phyloP scores from a whole-genome alignment of 2,888 invertebrate genomes.

The Gymnoscelis rufifasciata region DNA sequence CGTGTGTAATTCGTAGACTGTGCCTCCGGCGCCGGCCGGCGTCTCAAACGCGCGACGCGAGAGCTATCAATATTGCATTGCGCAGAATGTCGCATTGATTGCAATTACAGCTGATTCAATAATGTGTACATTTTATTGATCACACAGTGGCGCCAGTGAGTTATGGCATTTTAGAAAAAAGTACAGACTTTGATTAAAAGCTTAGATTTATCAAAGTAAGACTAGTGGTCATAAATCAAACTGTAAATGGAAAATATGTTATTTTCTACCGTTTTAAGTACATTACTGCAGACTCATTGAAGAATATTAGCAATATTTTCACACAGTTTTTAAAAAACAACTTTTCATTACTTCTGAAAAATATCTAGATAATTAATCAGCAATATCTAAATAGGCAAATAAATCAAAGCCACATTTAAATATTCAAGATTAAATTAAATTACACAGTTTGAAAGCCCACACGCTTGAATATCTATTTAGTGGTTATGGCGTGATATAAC shows the following conservation, averaged over 20 bases:
- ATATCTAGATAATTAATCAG: too few relatives aligned
- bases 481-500: not conserved
- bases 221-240: too few relatives aligned
- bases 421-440: too few relatives aligned
- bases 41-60: slow-evolving; percentile 27
- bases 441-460: too few relatives aligned
- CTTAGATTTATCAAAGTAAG: not conserved
- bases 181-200: not conserved
- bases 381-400: too few relatives aligned
- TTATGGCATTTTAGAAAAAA: slow-evolving; percentile 5
- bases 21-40: slow-evolving; percentile 31
- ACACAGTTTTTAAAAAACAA: too few relatives aligned
- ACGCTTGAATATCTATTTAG: not conserved
- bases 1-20: not conserved
- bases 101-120: slow-evolving; percentile 18
- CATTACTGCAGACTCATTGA: too few relatives aligned
- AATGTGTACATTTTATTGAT: slow-evolving; percentile 12
- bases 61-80: slow-evolving; percentile 33
- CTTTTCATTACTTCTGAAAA: too few relatives aligned
- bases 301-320: too few relatives aligned
- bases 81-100: slow-evolving; percentile 28
- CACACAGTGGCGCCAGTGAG: slow-evolving; percentile 5
- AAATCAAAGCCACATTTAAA: too few relatives aligned
- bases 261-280: too few relatives aligned
- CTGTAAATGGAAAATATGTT: too few relatives aligned